Evolutionary conservation across 2,888 invertebrate genomes (phyloP).

Genomic region (Lepidonotus clava): DNA sequence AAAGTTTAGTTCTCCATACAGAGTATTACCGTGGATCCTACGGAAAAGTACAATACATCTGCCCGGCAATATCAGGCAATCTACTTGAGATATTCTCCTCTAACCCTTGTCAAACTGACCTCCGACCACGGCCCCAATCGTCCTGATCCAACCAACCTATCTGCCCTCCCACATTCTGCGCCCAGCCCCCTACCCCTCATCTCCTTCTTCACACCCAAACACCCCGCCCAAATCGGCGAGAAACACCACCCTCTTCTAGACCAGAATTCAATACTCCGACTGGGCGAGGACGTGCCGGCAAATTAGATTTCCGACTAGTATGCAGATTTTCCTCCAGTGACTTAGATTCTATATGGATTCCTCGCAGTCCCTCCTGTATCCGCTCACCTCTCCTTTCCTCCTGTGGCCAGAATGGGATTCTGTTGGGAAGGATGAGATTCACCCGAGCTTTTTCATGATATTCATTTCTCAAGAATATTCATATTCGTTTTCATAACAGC

Average conservation of each 20-base stretch:
- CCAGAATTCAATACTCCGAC: neutral
- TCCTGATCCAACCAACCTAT: no score
- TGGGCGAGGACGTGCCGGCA: neutral
- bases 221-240: neutral
- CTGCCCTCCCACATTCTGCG: no score
- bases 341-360: neutral
- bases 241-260: neutral
- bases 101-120: neutral
- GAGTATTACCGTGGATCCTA: no score
- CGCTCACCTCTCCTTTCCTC: neutral
- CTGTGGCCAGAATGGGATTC: no score
- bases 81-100: neutral
- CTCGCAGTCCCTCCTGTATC: neutral
- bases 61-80: no score
- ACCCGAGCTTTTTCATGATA: no score
- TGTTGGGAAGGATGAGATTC: no score
- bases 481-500: no score
- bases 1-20: no score
- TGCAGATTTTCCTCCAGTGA: conserved; percentile 3
- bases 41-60: no score
- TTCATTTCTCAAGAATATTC: no score
- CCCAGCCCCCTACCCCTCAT: neutral
- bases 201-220: neutral
- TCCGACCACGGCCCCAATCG: neutral
- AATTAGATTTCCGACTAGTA: conserved; percentile 14